Percentiles rank a stretch among this genome's conserved stretches.
These are phyloP conservation scores for Callimorpha dominula DNA, from an alignment of 2,888 invertebrate genomes.

Conservation along the genomic window DNA sequence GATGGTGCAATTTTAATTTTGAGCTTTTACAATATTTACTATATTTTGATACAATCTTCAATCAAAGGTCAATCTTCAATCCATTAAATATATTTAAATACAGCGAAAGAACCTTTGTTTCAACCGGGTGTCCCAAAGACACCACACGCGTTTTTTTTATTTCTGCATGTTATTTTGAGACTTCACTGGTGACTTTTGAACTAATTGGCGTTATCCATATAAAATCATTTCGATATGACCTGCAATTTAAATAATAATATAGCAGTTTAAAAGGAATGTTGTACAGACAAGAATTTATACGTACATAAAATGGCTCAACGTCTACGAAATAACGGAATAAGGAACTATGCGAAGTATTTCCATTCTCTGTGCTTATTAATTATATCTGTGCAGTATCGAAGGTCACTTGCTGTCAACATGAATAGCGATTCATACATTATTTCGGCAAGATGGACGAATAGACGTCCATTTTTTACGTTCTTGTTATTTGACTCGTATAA, in stretches of 20 bases:
- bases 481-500: no score
- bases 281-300: constrained; percentile 38
- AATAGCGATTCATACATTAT: constrained; percentile 57
- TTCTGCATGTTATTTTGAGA: neutral
- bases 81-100: no score
- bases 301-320: constrained; percentile 22
- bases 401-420: constrained; percentile 61
- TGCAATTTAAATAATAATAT: constrained; percentile 9
- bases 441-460: no score
- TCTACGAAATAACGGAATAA: constrained; percentile 55
- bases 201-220: neutral
- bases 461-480: no score
- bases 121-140: no score
- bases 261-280: constrained; percentile 23
- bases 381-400: constrained; percentile 54
- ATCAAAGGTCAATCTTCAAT: no score
- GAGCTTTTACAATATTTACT: no score
- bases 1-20: no score
- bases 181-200: neutral
- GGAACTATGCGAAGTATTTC: constrained; percentile 66
- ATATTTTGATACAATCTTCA: no score
- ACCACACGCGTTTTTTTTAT: no score
- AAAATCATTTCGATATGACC: neutral
- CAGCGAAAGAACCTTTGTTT: no score
- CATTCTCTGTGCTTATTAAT: constrained; percentile 68